Evolutionary conservation across 2,113 vertebrate species (phyloP).

Genomic region (Tupaia chinensis): DNA sequence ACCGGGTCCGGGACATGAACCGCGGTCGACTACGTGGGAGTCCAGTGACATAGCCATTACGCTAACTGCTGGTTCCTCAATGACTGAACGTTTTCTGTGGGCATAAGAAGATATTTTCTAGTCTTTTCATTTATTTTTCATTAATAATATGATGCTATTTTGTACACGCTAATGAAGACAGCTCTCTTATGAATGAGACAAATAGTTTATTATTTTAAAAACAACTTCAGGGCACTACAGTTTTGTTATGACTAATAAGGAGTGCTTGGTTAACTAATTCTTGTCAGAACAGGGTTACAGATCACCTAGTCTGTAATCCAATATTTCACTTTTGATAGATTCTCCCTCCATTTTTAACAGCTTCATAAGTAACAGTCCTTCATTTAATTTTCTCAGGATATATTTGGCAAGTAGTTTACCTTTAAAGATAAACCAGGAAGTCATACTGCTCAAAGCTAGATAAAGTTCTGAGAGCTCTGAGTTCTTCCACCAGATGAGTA

Average conservation of each 20-base stretch:
- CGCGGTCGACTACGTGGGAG: too few relatives aligned
- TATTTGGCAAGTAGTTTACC: constrained; percentile 33
- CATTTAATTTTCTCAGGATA: constrained; percentile 28
- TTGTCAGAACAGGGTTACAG: background rate
- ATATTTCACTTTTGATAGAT: background rate
- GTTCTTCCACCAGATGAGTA: background rate
- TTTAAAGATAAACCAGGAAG: constrained; percentile 56
- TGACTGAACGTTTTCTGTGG: too few relatives aligned
- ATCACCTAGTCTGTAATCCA: background rate
- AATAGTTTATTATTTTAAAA: constrained; percentile 29
- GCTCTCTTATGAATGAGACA: background rate
- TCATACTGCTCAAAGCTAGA: background rate
- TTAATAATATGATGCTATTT: background rate
- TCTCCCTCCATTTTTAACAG: background rate
- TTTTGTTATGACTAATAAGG: constrained; percentile 48
- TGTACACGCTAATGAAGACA: background rate
- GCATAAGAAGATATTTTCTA: background rate
- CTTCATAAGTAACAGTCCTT: constrained; percentile 9
- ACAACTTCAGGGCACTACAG: background rate
- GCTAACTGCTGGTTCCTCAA: too few relatives aligned
- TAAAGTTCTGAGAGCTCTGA: background rate
- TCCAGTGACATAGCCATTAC: too few relatives aligned
- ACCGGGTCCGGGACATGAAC: too few relatives aligned
- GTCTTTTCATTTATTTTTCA: background rate
- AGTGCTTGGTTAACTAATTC: background rate